A percentile compares a stretch with the other conserved stretches of the same genome.
phyloP scores from a whole-genome alignment of 1,140 invertebrate genomes.

The Bombyx mandarina region DNA sequence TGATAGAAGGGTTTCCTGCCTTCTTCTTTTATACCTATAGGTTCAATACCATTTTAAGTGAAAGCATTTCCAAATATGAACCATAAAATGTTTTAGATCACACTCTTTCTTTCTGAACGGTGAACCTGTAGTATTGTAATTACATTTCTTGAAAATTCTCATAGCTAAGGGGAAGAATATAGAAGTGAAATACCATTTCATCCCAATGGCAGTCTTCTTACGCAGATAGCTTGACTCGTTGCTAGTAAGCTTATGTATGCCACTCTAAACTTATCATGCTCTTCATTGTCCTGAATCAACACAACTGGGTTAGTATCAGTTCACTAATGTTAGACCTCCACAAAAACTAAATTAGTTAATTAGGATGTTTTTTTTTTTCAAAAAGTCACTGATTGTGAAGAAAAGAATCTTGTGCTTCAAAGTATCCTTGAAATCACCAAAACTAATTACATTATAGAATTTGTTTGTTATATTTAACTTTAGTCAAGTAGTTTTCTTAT shows the following conservation, averaged over 20 bases:
- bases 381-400: too few species aligned
- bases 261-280: constrained; percentile 59
- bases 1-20: too few species aligned
- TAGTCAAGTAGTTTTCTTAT: too few species aligned
- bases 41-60: background rate
- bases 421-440: too few species aligned
- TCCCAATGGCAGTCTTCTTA: constrained; percentile 51
- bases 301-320: constrained; percentile 51
- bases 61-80: background rate
- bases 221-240: constrained; percentile 31
- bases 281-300: constrained; percentile 61
- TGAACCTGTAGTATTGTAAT: background rate
- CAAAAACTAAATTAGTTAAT: too few species aligned
- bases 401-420: too few species aligned
- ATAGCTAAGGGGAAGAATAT: background rate
- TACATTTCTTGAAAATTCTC: too few species aligned
- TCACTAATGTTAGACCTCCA: too few species aligned
- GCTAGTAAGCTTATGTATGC: constrained; percentile 41
- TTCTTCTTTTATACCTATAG: too few species aligned
- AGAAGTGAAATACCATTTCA: constrained; percentile 56
- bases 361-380: too few species aligned
- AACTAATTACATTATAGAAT: too few species aligned
- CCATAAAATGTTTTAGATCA: background rate
- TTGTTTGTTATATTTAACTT: too few species aligned
- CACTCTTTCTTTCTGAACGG: background rate